Percentiles rank a stretch among this genome's conserved stretches.
Conservation (phyloP, 2,113 vertebrate species). For the Bos javanicus region DNA sequence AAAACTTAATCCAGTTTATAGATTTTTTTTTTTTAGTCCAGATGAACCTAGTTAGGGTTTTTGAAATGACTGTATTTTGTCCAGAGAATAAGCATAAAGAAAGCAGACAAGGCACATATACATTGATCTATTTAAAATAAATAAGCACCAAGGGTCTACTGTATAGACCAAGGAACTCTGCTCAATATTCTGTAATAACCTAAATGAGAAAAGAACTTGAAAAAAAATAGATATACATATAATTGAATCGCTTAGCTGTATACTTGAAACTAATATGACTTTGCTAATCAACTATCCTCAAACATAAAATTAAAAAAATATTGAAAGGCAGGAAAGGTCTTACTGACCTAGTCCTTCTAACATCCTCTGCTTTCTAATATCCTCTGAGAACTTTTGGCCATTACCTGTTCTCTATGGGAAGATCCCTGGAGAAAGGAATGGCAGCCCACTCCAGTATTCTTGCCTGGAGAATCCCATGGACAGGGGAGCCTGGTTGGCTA, state of each 20-base stretch:
- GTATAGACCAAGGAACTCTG: not conserved
- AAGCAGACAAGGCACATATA: not conserved
- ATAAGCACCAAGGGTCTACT: not conserved
- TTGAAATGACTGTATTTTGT: not conserved
- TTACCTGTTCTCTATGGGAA: not conserved
- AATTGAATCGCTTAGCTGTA: not conserved
- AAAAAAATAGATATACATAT: not conserved
- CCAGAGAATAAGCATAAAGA: not conserved
- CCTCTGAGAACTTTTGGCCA: no score
- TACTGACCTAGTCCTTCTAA: not conserved
- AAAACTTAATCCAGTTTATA: not conserved
- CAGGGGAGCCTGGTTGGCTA: not conserved
- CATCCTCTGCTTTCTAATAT: accelerated
- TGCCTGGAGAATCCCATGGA: not conserved
- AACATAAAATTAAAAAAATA: not conserved
- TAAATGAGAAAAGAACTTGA: not conserved
- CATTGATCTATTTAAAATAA: not conserved
- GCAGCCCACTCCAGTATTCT: not conserved
- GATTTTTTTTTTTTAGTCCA: not conserved
- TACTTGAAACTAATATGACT: not conserved
- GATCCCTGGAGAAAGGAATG: not conserved
- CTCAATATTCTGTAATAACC: not conserved
- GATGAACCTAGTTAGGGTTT: not conserved
- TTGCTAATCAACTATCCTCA: not conserved
- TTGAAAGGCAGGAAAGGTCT: no score